These are phyloP conservation scores for Nineta flava DNA, from an alignment of 2,888 invertebrate species.

Conservation along the genomic window DNA sequence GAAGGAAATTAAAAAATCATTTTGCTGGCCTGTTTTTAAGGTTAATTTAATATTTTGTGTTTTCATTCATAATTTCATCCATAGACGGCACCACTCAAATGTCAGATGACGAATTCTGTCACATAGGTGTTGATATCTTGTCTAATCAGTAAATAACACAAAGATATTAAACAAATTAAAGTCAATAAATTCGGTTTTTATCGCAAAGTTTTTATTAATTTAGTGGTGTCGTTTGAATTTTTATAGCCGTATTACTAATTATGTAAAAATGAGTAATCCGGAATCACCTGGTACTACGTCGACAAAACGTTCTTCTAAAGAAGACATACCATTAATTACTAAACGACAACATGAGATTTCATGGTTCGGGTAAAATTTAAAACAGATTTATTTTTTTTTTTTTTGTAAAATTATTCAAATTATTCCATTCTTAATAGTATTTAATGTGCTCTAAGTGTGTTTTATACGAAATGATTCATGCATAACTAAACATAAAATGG, in stretches of 20 bases:
- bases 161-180: too few relatives aligned
- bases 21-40: background rate
- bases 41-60: background rate
- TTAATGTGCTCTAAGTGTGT: too few relatives aligned
- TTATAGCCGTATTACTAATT: background rate
- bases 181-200: too few relatives aligned
- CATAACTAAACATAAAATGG: too few relatives aligned
- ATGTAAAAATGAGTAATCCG: slow-evolving; percentile 21
- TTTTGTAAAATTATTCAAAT: too few relatives aligned
- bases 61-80: background rate
- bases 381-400: slow-evolving; percentile 4
- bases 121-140: background rate
- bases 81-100: background rate
- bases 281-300: slow-evolving; percentile 25
- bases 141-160: too few relatives aligned
- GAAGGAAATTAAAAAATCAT: background rate
- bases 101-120: background rate
- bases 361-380: slow-evolving; percentile 5
- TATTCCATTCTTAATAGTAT: background rate
- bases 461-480: too few relatives aligned
- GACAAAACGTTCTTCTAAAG: slow-evolving; percentile 31
- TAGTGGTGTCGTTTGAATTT: too few relatives aligned
- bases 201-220: too few relatives aligned
- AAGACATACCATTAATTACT: slow-evolving; percentile 53
- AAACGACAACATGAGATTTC: slow-evolving; percentile 35